Base-by-base conservation (phyloP, 2,113 vertebrate species). In the Australoheros scitulus region DNA sequence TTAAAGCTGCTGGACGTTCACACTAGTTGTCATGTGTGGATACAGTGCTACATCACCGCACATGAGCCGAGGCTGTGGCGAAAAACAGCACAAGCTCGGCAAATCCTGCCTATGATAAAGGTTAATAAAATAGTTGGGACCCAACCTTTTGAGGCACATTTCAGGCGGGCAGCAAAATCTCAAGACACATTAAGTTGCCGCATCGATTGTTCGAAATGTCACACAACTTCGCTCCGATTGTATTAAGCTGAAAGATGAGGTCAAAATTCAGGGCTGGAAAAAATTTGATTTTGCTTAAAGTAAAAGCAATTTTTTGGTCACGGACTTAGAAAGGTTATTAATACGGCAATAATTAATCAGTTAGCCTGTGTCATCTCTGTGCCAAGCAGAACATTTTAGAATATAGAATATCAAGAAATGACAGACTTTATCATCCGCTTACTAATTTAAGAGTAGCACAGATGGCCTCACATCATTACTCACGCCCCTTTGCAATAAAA, bases 181-280 rank as follows among this genome's bases (percentile, higher is more conserved):
- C 13, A 8, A 77, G 77, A 77, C 17, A 11, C 76, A 77, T 88
- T 79, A 75, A 80, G 83, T 89, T 82, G 81, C 64, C 14, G 3
- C 83, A 92, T 94, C 1, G 86, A 92, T 90, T 78, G 64, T 86
- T 86, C 76, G 15, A 92, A 93, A 93, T 90, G 88, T 85, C 86
- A 91, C 56, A 50, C 38, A 59, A 79, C 58, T 72, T 22, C 14
- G 55, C 50, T 77, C 32, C 55, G 56, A 86, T 83, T 79, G 43
- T 24, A 76, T 90, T 79, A 80, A 75, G 22, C 52, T 18, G 20
- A 56, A 60, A 55, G 80, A 18, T 82, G 77, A 89, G 64, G 79
- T 85, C 79, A 72, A 15, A 41, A 57, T 87, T 79, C 13, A 18
- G 24, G 41, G 9, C 2, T 7, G 6, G 3, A 2, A 32, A 52